These are phyloP conservation scores for Paradisaea rubra DNA, from an alignment of 2,113 vertebrate species.

Conservation along the genomic window DNA sequence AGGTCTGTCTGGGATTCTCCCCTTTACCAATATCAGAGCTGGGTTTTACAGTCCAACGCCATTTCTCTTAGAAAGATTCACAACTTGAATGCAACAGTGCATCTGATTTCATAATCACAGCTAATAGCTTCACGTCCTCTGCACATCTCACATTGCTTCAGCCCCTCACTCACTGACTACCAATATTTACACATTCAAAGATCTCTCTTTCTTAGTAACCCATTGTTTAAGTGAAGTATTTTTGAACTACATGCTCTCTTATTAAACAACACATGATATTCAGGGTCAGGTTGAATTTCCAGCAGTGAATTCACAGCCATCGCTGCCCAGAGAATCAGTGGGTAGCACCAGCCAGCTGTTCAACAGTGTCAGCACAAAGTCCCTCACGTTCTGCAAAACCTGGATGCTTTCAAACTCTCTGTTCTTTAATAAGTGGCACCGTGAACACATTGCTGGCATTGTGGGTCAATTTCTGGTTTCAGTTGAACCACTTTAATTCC, in stretches of 20 bases:
- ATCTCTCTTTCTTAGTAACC: background rate
- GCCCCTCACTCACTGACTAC: background rate
- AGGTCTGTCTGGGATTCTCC: background rate
- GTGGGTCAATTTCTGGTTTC: background rate
- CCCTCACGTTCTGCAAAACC: background rate
- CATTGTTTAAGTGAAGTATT: background rate
- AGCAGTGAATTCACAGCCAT: background rate
- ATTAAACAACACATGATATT: background rate
- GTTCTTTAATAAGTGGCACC: background rate
- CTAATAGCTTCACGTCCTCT: background rate
- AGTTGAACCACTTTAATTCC: background rate
- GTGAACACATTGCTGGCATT: background rate
- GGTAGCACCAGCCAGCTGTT: slow-evolving; percentile 10
- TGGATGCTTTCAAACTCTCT: background rate
- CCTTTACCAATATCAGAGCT: background rate
- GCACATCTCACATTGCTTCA: background rate
- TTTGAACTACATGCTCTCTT: background rate
- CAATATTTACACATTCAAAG: background rate
- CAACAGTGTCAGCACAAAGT: background rate
- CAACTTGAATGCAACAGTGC: background rate
- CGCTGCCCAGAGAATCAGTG: background rate
- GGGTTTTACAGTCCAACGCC: background rate
- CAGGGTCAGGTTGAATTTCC: background rate
- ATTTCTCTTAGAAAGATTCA: background rate
- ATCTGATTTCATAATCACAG: background rate